A percentile compares a stretch with the other conserved stretches of the same genome.
These are phyloP conservation scores for Mesodorylaimus sp. DNA, from an alignment of 2,888 invertebrate species.

Conservation along the genomic window DNA sequence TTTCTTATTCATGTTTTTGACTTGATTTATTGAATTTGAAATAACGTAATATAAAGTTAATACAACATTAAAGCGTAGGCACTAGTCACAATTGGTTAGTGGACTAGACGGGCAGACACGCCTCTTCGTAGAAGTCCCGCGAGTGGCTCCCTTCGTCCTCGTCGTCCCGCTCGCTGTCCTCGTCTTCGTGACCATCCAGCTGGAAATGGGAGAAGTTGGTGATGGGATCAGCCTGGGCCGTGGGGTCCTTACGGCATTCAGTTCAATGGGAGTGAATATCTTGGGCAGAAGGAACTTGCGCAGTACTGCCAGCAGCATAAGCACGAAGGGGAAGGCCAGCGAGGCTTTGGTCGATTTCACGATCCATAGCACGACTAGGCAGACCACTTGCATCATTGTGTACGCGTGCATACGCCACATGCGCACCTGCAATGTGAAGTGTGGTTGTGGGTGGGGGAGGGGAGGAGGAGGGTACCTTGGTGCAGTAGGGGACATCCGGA, in stretches of 20 bases:
- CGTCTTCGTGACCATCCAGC: constrained; percentile 20
- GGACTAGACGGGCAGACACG: too few species aligned
- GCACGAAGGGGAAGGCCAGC: constrained; percentile 76
- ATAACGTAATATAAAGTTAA: too few species aligned
- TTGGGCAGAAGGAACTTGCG: constrained; percentile 32
- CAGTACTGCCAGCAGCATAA: constrained; percentile 68
- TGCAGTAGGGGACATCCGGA: constrained; percentile 68
- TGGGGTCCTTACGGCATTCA: background rate
- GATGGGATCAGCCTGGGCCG: background rate
- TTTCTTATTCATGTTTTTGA: too few species aligned
- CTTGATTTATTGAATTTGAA: too few species aligned
- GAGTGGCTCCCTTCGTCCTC: too few species aligned
- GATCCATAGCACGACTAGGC: constrained; percentile 57
- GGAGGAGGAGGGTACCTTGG: constrained; percentile 51
- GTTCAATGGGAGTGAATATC: constrained; percentile 14
- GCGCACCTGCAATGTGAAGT: constrained; percentile 29
- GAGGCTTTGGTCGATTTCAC: constrained; percentile 72
- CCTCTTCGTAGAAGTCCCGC: too few species aligned
- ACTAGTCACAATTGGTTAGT: too few species aligned
- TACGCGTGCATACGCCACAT: constrained; percentile 74
- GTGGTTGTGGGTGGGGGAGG: too few species aligned
- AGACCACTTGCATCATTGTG: constrained; percentile 61
- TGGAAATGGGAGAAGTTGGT: constrained; percentile 11
- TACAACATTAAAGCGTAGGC: too few species aligned
- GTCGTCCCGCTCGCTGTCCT: constrained; percentile 15